Conservation (phyloP, 1,140 invertebrate genomes). For the Macrosteles quadrilineatus region DNA sequence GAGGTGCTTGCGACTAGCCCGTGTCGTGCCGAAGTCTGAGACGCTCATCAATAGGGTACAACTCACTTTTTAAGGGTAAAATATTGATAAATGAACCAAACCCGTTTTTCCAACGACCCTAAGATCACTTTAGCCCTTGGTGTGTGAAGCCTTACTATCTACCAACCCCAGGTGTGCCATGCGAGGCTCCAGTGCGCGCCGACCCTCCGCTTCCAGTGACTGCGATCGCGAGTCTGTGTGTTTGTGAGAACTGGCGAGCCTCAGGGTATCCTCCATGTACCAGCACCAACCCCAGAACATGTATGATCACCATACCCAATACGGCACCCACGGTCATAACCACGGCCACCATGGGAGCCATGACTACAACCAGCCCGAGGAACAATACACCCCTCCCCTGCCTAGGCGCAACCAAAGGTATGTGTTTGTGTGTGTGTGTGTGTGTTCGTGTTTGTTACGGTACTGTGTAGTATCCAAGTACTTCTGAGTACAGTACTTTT, state of each 20-base stretch:
- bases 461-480: no score
- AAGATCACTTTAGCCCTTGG: background rate
- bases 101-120: no score
- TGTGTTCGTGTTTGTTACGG: no score
- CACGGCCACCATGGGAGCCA: background rate
- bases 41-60: no score
- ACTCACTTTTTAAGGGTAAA: no score
- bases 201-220: background rate
- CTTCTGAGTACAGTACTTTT: no score
- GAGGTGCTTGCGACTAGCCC: no score
- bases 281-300: background rate
- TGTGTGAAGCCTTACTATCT: conserved; percentile 5
- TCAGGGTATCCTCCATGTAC: background rate
- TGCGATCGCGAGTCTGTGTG: background rate
- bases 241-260: conserved; percentile 8
- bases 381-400: conserved; percentile 20
- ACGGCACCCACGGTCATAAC: background rate
- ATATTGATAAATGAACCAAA: no score
- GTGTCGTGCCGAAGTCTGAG: no score
- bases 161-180: no score
- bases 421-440: background rate
- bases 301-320: background rate
- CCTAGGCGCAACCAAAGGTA: conserved; percentile 26
- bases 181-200: no score
- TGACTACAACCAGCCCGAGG: conserved; percentile 30